Evolutionary conservation across 2,797 vertebrate genomes (phyloP).

Genomic region (Sarcoramphus papa): DNA sequence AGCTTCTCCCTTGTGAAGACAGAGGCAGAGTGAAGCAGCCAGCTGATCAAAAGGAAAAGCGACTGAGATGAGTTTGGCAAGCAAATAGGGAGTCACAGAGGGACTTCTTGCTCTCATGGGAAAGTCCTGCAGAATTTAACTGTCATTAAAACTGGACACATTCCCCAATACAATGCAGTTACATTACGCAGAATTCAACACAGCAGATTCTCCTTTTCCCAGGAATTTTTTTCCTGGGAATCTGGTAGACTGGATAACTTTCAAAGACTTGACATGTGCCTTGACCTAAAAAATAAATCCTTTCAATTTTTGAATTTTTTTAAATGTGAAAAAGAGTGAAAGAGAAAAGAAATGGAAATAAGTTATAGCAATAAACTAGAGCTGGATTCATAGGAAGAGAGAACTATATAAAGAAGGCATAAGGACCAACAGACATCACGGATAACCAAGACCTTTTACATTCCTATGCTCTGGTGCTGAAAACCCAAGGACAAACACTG

Average conservation of each 20-base stretch:
- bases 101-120: not conserved
- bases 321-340: not conserved
- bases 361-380: not conserved
- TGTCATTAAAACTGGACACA: not conserved
- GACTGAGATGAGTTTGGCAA: not conserved
- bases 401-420: fast-evolving
- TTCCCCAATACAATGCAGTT: not conserved
- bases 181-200: not conserved
- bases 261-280: not conserved
- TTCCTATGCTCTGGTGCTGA: not conserved
- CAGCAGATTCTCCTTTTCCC: too few relatives aligned
- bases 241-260: not conserved
- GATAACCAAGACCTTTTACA: not conserved
- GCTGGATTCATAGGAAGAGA: not conserved
- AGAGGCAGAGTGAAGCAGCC: not conserved
- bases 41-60: not conserved
- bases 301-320: not conserved
- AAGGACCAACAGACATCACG: fast-evolving
- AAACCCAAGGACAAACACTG: not conserved
- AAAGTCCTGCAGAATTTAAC: not conserved
- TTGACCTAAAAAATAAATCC: not conserved
- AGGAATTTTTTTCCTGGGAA: too few relatives aligned
- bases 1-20: not conserved
- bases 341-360: not conserved
- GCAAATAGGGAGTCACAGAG: not conserved